Percentiles rank a stretch among this genome's conserved stretches.
phyloP scores from a whole-genome alignment of 2,113 vertebrate genomes.

The Pelusios castaneus region DNA sequence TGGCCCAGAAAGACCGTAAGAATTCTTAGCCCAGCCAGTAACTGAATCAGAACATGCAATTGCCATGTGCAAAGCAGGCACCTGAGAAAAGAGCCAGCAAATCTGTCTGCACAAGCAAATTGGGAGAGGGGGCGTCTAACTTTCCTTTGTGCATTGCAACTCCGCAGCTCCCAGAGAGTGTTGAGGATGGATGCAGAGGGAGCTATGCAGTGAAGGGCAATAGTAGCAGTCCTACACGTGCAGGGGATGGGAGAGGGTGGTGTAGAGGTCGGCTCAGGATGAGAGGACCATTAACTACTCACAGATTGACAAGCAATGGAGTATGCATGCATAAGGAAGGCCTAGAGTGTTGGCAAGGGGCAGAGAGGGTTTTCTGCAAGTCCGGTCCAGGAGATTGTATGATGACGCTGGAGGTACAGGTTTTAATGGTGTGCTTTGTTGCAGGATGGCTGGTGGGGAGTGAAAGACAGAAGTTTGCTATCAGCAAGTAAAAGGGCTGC shows the following conservation, averaged over 20 bases:
- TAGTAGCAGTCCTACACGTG: background rate
- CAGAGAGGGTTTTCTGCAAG: background rate
- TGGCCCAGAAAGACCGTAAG: background rate
- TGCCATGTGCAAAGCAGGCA: slow-evolving; percentile 13
- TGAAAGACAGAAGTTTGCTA: background rate
- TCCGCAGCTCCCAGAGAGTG: background rate
- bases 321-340: background rate
- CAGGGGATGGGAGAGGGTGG: background rate
- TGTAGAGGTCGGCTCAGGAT: background rate
- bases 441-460: background rate
- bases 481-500: background rate
- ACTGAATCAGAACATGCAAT: slow-evolving; percentile 43
- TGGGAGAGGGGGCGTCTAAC: background rate
- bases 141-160: rapidly evolving
- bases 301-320: background rate
- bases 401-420: background rate
- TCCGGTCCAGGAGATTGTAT: background rate
- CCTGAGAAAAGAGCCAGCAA: too few relatives aligned
- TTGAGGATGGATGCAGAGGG: background rate
- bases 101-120: background rate
- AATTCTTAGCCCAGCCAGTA: background rate
- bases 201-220: background rate
- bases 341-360: background rate
- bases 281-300: background rate
- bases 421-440: background rate